phyloP scores from a whole-genome alignment of 23 tunicate species.

The Corella eumyota region DNA sequence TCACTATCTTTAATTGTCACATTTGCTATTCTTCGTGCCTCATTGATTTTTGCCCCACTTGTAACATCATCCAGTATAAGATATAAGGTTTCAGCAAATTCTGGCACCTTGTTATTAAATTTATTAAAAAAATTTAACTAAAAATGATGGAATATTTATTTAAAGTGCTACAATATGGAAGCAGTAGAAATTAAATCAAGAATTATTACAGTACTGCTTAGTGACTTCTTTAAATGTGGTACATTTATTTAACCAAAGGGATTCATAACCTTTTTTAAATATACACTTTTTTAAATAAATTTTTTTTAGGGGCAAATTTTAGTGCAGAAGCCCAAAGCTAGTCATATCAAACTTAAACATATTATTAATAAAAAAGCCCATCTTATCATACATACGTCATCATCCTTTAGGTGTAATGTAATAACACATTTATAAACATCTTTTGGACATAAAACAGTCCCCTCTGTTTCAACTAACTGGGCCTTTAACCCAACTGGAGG shows the following conservation, averaged over 20 bases:
- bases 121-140: background rate
- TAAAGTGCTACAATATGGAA: no score
- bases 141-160: slow-evolving; percentile 2
- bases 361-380: no score
- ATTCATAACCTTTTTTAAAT: no score
- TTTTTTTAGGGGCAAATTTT: no score
- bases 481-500: background rate
- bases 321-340: no score
- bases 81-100: slow-evolving; percentile 38
- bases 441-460: slow-evolving; percentile 20
- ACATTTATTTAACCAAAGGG: no score
- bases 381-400: slow-evolving; percentile 42
- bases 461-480: slow-evolving; percentile 33
- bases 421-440: slow-evolving; percentile 29
- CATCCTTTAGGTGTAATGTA: slow-evolving; percentile 29
- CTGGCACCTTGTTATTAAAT: slow-evolving; percentile 29
- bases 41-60: slow-evolving; percentile 46
- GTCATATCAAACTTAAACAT: no score
- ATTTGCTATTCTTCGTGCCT: slow-evolving; percentile 19
- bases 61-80: slow-evolving; percentile 46
- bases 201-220: no score
- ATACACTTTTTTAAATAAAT: no score
- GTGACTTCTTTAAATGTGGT: no score
- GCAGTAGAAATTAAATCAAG: no score
- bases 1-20: slow-evolving; percentile 65